Evolutionary conservation across 2,888 invertebrate species (phyloP).

Genomic region (Spisula solida): DNA sequence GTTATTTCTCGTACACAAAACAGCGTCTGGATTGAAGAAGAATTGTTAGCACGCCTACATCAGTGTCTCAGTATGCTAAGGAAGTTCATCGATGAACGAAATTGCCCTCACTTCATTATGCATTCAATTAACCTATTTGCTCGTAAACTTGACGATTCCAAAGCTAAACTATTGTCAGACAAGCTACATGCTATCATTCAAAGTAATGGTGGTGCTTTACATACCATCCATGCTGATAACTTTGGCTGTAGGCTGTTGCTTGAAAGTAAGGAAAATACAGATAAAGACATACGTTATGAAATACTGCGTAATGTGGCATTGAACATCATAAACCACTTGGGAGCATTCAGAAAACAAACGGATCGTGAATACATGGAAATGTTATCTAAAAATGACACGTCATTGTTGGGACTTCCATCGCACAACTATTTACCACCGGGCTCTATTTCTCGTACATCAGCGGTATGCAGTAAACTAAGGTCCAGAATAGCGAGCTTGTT

Average conservation of each 20-base stretch:
- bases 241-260: neutral
- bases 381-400: neutral
- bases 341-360: neutral
- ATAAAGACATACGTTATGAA: neutral
- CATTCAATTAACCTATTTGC: neutral
- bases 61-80: neutral
- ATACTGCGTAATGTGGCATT: neutral
- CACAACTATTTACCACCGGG: neutral
- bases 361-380: neutral
- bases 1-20: neutral
- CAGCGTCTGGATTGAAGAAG: neutral
- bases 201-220: neutral
- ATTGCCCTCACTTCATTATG: slow-evolving; percentile 9
- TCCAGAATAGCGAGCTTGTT: neutral
- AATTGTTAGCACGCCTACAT: neutral
- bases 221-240: neutral
- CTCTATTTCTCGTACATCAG: neutral
- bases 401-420: neutral
- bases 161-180: neutral
- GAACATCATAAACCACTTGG: neutral
- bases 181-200: neutral
- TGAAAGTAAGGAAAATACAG: neutral
- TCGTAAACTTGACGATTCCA: neutral
- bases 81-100: neutral
- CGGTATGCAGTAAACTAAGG: neutral